Evolutionary conservation across 2,888 invertebrate genomes (phyloP), one percentile per base, ranked within the genome.

Genomic region (Carpatolechia fugitivella): DNA sequence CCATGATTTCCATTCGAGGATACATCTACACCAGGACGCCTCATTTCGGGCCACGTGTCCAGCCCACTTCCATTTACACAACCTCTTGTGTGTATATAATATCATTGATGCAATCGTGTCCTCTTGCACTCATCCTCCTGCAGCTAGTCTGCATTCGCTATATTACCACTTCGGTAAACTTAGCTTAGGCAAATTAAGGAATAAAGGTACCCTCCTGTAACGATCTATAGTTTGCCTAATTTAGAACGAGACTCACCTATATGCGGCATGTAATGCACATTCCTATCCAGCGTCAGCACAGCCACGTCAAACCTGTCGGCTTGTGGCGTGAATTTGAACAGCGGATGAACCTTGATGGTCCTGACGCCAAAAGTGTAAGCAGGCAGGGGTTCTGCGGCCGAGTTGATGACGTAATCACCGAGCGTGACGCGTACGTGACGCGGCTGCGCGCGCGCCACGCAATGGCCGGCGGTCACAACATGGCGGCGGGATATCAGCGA

Each of bases 401-500:
- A 97, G 84, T 98, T 97, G 74, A 98, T 97, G 68, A 98, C 97
- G 88, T 98, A 98, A 81, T 98, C 98, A 1, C 98, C 96, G 0
- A 96, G 90, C 0, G 97, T 98, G 52, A 98, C 97, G 68, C 97
- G 96, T 7, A 98, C 97, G 86, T 97, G 97, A 53, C 96, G 92
- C 0, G 98, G 96, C 58, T 95, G 94, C 47, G 97, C 97, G 68
- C 97, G 94, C 51, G 98, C 97, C 24, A 98, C 98, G 80, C 98
- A 98, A 80, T 98, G 98, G 0, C 98, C 98, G 3, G 98, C 98
- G 1, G 98, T 98, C 54, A 98, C 97, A 8, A 98, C 97, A 84
- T 97, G 97, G 55, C 96, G 94, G 24, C 97, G 93, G 65, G 97
- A 97, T 67, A 98, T 96, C 60, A 98, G 89, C 0, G 97, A 97